These are phyloP conservation scores for Diarsia rubi DNA, from an alignment of 2,888 invertebrate species.

Conservation along the genomic window DNA sequence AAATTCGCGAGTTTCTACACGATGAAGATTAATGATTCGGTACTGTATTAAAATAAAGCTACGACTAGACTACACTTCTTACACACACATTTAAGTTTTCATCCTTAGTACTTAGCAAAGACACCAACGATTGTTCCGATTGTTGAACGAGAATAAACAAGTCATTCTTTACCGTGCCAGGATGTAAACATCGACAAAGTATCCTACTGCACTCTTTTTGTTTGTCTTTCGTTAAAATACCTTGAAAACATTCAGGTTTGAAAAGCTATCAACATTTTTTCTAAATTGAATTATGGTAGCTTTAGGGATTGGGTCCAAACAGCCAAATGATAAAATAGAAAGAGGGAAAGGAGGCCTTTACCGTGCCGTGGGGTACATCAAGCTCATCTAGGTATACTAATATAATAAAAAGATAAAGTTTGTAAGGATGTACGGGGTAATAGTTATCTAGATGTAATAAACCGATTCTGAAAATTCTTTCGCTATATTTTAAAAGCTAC, in stretches of 20 bases:
- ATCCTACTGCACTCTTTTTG: slow-evolving; percentile 57
- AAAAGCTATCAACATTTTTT: not conserved
- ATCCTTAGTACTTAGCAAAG: not conserved
- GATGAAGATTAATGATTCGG: not conserved
- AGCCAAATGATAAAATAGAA: too few species aligned
- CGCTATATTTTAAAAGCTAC: too few species aligned
- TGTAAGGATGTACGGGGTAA: too few species aligned
- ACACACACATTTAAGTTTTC: not conserved
- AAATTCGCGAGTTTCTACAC: not conserved
- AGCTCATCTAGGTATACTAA: too few species aligned
- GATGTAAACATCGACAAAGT: slow-evolving; percentile 64
- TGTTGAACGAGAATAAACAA: slow-evolving; percentile 49
- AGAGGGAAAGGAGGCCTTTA: too few species aligned
- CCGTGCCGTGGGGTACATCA: too few species aligned
- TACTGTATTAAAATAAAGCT: not conserved
- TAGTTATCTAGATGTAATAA: too few species aligned
- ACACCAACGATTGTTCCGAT: slow-evolving; percentile 23
- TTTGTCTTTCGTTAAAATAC: slow-evolving; percentile 55
- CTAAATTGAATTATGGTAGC: too few species aligned
- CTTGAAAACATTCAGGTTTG: slow-evolving; percentile 4
- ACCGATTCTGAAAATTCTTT: too few species aligned
- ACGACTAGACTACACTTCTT: not conserved
- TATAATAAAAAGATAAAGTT: too few species aligned
- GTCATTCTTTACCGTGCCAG: slow-evolving; percentile 59
- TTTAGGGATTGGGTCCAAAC: too few species aligned